Evolutionary conservation across 1,140 invertebrate genomes (phyloP).

Genomic region (Liolophura sinensis): DNA sequence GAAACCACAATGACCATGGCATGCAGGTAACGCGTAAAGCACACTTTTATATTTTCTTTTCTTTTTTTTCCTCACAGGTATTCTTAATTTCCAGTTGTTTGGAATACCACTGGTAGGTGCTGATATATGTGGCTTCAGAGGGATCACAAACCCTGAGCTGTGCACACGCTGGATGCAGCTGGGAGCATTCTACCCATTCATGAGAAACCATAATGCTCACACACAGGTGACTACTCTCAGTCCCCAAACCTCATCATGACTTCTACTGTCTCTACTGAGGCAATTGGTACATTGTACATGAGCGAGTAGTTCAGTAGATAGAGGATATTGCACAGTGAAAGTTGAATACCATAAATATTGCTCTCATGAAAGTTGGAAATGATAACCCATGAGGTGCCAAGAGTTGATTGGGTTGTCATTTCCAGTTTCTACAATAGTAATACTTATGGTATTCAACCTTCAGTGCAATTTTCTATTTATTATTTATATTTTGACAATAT

Average conservation of each 20-base stretch:
- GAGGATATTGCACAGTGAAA: too few relatives aligned
- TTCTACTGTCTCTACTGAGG: not conserved
- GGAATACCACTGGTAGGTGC: slow-evolving; percentile 78
- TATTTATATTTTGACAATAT: too few relatives aligned
- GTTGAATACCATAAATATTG: too few relatives aligned
- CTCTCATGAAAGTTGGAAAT: too few relatives aligned
- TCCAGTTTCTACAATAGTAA: too few relatives aligned
- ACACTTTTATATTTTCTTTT: not conserved
- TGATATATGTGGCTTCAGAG: slow-evolving; percentile 86
- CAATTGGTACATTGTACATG: not conserved
- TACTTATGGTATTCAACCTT: too few relatives aligned
- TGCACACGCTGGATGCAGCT: slow-evolving; percentile 61
- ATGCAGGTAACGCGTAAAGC: not conserved
- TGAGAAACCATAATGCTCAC: slow-evolving; percentile 39
- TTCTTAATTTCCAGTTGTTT: slow-evolving; percentile 47
- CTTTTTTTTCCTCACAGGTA: slow-evolving; percentile 5
- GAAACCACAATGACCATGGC: slow-evolving; percentile 73
- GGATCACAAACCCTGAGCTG: slow-evolving; percentile 70
- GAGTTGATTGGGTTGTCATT: too few relatives aligned
- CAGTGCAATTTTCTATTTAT: too few relatives aligned
- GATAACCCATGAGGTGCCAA: too few relatives aligned
- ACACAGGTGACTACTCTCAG: slow-evolving; percentile 11
- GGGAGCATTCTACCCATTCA: slow-evolving; percentile 61
- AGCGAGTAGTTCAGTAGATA: not conserved
- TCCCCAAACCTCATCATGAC: not conserved